A percentile compares a stretch with the other conserved stretches of the same genome.
Conservation (phyloP, 2,888 invertebrate species). For the Xanthorhoe spadicearia region DNA sequence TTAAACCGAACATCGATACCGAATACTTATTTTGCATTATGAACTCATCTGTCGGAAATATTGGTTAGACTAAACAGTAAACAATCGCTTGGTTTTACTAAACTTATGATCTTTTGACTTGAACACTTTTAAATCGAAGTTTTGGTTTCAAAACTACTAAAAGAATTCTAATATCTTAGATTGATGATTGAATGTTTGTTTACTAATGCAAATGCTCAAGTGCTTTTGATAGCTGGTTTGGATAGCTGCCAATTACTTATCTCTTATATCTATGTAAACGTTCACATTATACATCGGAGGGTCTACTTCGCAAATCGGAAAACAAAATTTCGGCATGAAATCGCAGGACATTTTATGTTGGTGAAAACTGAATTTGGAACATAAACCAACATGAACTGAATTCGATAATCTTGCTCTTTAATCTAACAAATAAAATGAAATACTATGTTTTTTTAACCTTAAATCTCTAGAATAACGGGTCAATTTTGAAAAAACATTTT, state of each 20-base stretch:
- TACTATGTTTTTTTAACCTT: no score
- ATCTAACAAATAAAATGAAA: no score
- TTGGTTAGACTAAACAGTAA: not conserved
- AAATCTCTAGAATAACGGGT: no score
- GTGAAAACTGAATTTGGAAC: no score
- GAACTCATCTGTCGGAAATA: not conserved
- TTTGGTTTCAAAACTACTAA: conserved; percentile 20
- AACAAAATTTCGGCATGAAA: no score
- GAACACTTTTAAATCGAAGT: not conserved
- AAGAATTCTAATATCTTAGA: conserved; percentile 22
- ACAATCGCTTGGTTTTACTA: not conserved
- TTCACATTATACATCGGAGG: not conserved
- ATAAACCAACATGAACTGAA: no score
- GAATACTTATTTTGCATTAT: not conserved
- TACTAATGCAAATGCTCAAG: conserved; percentile 24
- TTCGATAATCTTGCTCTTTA: no score
- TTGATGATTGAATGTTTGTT: conserved; percentile 39
- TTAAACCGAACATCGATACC: not conserved
- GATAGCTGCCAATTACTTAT: conserved; percentile 5
- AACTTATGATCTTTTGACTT: not conserved
- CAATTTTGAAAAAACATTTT: no score
- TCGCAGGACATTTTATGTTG: no score
- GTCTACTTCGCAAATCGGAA: no score
- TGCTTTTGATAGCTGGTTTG: conserved; percentile 28
- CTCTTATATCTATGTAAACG: not conserved